Base-by-base conservation (phyloP, 2,888 invertebrate species). In the Sussaba pulchella region DNA sequence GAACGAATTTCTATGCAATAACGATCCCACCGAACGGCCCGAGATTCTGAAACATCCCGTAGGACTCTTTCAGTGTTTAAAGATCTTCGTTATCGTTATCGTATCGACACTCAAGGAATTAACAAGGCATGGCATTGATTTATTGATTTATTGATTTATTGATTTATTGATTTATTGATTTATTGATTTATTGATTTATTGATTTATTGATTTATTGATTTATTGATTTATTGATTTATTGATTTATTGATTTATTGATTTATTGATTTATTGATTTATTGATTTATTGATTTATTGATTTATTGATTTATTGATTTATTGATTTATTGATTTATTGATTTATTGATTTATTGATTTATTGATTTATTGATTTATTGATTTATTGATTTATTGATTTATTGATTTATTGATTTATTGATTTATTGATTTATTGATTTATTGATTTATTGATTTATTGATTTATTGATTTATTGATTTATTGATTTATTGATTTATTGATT, bases 1-100 rank as follows among this genome's bases (percentile, higher is more conserved):
- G 97, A 97, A 97, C 88, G 96, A 96, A 87, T 96, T 97, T 84
- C 94, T 96, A 5, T 95, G 95, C 24, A 95, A 95, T 86, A 96
- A 96, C 83, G 97, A 97, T 89, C 96, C 97, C 0, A 92, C 95
- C 4, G 96, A 97, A 89, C 94, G 95, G 73, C 95, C 96, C 0
- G 93, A 95, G 78, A 93, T 95, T 0, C 88, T 94, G 14, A 95
- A 95, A 87, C 93, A 93, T 5, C 89, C 93, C 19, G 95, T 95
- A 0, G 94, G 94, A 5, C 91, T 94, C 0, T 94, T 94, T 66
- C 94, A 95, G 82, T 95, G 95, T 26, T 88, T 94, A 0, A 95
- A 96, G 0, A 93, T 96, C 50, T 87, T 94, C 0, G 86, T 96
- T 1, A 95, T 97, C 85, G 94, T 95, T 2, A 87, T 94, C 0